Percentiles rank a stretch among this genome's conserved stretches.
Evolutionary conservation across 2,888 invertebrate genomes (phyloP).

Genomic region (Homarus gammarus): DNA sequence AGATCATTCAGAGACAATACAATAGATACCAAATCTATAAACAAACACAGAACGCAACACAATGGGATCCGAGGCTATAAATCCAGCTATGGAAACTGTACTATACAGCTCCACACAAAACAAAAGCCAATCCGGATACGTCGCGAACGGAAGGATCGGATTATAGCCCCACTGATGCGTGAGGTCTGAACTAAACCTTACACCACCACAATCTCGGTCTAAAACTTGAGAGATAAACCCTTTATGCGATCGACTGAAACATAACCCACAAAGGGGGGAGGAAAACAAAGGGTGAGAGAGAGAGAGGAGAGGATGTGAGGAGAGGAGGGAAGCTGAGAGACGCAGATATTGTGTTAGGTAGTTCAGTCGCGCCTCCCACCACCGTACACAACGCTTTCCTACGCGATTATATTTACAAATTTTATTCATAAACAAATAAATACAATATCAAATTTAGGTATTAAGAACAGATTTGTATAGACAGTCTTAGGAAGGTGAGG

Average conservation of each 20-base stretch:
- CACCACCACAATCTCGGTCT: not conserved
- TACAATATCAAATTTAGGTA: no score
- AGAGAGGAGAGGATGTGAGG: not conserved
- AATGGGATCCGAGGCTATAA: not conserved
- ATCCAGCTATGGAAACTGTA: not conserved
- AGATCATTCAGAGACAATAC: not conserved
- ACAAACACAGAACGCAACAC: not conserved
- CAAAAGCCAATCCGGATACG: not conserved
- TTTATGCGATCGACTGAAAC: not conserved
- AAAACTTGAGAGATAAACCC: not conserved
- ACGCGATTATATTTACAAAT: no score
- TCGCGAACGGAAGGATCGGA: not conserved
- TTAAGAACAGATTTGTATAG: no score
- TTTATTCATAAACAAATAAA: no score
- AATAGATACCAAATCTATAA: not conserved
- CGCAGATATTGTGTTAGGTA: no score
- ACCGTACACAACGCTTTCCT: not conserved
- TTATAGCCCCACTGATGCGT: not conserved
- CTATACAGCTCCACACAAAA: not conserved
- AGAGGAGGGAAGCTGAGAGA: not conserved
- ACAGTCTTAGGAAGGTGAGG: no score
- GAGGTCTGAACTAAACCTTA: not conserved
- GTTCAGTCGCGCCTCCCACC: no score
- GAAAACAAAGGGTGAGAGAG: conserved; percentile 7
- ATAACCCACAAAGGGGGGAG: not conserved